Conservation (phyloP, 1,140 invertebrate genomes). For the Zaprionus ghesquierei region DNA sequence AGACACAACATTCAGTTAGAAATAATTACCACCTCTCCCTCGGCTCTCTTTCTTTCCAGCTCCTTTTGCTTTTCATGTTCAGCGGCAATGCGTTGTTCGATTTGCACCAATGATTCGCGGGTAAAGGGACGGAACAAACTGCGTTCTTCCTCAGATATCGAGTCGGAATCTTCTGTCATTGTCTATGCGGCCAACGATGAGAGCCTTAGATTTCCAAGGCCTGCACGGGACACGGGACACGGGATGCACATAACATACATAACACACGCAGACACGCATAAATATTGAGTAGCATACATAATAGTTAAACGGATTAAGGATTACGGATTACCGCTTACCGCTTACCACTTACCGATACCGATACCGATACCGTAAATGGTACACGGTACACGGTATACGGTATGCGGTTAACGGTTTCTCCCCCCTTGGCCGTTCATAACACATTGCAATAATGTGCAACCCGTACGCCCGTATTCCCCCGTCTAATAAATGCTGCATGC, state of each 20-base stretch:
- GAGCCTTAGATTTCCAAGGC: constrained; percentile 83
- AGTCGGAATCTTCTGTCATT: constrained; percentile 95
- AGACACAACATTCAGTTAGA: constrained; percentile 69
- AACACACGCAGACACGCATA: constrained; percentile 5
- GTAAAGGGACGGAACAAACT: constrained; percentile 98
- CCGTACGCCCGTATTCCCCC: neutral
- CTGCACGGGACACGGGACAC: constrained; percentile 39
- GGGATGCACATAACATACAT: neutral
- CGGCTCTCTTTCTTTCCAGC: constrained; percentile 97
- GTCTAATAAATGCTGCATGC: neutral
- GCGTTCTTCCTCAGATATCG: constrained; percentile 95
- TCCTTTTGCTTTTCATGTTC: constrained; percentile 97
- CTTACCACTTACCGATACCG: too few species aligned
- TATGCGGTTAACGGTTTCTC: too few species aligned
- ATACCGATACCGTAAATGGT: too few species aligned
- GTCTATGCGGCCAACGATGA: constrained; percentile 84
- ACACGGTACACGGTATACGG: too few species aligned
- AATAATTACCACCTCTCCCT: constrained; percentile 90
- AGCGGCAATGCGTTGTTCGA: constrained; percentile 96
- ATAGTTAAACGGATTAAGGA: neutral
- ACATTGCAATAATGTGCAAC: neutral
- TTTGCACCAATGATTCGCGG: constrained; percentile 96
- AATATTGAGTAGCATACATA: neutral
- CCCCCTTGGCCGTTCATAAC: too few species aligned
- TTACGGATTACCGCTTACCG: neutral